phyloP scores from a whole-genome alignment of 2,113 vertebrate species.

The Mormoops blainvillei region DNA sequence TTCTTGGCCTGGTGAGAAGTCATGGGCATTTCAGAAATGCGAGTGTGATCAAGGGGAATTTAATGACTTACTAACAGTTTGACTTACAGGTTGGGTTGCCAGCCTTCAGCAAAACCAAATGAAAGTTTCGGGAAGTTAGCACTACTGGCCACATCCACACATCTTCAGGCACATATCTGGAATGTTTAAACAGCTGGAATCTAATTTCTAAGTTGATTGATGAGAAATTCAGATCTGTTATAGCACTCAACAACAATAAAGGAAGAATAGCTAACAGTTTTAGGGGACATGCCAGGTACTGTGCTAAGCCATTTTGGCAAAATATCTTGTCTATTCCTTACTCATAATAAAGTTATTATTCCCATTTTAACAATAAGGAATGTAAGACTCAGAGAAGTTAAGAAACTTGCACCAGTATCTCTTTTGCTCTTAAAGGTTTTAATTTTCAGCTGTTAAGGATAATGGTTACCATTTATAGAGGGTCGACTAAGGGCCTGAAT shows the following conservation, averaged over 20 bases:
- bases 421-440: background rate
- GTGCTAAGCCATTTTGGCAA: background rate
- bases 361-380: background rate
- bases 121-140: background rate
- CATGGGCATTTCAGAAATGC: background rate
- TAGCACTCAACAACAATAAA: background rate
- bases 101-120: background rate
- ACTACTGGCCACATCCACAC: background rate
- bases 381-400: background rate
- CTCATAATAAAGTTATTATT: background rate
- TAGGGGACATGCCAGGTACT: too few species aligned
- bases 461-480: background rate
- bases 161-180: background rate
- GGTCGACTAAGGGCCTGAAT: background rate
- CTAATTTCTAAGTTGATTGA: background rate
- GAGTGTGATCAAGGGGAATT: background rate
- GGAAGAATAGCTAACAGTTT: background rate
- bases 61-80: background rate
- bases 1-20: background rate
- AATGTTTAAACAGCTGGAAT: background rate
- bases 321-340: background rate
- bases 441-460: background rate
- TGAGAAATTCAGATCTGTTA: conserved; percentile 4
- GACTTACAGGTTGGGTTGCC: background rate
- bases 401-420: background rate